These are phyloP conservation scores for Microtus richardsoni DNA, from an alignment of 2,113 vertebrate genomes.

Conservation along the genomic window DNA sequence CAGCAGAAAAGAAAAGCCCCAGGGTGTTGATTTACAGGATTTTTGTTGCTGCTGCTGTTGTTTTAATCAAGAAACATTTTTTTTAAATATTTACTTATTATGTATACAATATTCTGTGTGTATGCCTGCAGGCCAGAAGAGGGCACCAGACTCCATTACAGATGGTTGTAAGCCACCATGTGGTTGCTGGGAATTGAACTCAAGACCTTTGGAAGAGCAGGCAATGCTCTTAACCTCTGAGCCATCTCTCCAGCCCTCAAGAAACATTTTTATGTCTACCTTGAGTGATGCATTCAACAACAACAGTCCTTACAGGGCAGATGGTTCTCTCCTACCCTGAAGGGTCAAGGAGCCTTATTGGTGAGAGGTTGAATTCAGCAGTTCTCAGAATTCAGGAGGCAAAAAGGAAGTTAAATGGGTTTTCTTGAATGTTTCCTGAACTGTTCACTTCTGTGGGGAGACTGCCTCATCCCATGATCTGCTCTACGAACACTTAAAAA, in stretches of 20 bases:
- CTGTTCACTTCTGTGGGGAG: background rate
- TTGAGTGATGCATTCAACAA: background rate
- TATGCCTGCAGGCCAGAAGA: too few species aligned
- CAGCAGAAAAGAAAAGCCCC: background rate
- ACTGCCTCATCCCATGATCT: background rate
- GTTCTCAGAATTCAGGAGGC: background rate
- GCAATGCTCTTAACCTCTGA: too few species aligned
- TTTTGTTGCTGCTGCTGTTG: background rate
- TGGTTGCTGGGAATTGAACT: too few species aligned
- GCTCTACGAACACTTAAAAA: background rate
- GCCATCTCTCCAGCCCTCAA: too few species aligned
- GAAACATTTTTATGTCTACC: background rate
- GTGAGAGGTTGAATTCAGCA: background rate
- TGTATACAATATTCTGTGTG: too few species aligned
- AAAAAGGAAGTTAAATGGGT: background rate
- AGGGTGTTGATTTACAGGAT: background rate
- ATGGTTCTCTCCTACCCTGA: background rate
- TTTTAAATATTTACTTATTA: too few species aligned
- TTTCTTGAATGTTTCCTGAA: background rate
- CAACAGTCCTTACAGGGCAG: background rate
- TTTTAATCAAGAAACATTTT: background rate
- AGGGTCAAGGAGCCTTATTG: background rate
- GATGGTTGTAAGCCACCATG: too few species aligned
- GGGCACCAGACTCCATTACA: too few species aligned
- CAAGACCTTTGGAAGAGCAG: too few species aligned